Conservation (phyloP, 1,140 invertebrate species). For the Listronotus oregonensis region DNA sequence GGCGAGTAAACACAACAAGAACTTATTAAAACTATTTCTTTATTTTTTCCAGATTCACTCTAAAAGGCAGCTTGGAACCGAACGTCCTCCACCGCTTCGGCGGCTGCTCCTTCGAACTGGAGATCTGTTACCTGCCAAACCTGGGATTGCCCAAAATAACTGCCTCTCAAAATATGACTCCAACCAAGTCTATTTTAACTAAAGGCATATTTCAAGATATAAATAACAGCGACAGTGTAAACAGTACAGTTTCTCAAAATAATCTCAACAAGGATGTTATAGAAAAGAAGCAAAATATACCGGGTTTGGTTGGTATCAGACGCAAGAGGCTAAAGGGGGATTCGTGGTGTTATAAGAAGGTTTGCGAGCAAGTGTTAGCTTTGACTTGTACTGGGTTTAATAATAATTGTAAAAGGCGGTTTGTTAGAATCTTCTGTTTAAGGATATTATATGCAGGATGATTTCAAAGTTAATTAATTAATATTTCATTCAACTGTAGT, state of each 20-base stretch:
- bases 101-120: conserved; percentile 76
- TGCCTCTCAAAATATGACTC: conserved; percentile 25
- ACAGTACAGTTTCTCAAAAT: background rate
- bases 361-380: conserved; percentile 82
- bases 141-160: conserved; percentile 47
- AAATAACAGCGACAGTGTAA: background rate
- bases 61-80: conserved; percentile 66
- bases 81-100: conserved; percentile 50
- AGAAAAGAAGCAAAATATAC: background rate
- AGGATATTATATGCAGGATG: too few relatives aligned
- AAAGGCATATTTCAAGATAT: conserved; percentile 28
- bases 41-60: conserved; percentile 62
- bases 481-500: too few relatives aligned
- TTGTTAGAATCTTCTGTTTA: conserved; percentile 22
- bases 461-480: too few relatives aligned
- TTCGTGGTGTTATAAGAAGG: conserved; percentile 82
- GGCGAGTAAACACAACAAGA: too few relatives aligned
- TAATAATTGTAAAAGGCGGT: conserved; percentile 11
- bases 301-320: conserved; percentile 68
- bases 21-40: too few relatives aligned
- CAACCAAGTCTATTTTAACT: conserved; percentile 44
- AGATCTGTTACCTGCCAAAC: conserved; percentile 71
- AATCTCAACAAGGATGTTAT: background rate
- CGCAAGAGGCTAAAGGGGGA: conserved; percentile 82
- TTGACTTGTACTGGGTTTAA: conserved; percentile 60